Evolutionary conservation across 2,797 vertebrate genomes (phyloP).

Genomic region (Ambastaia sidthimunki): DNA sequence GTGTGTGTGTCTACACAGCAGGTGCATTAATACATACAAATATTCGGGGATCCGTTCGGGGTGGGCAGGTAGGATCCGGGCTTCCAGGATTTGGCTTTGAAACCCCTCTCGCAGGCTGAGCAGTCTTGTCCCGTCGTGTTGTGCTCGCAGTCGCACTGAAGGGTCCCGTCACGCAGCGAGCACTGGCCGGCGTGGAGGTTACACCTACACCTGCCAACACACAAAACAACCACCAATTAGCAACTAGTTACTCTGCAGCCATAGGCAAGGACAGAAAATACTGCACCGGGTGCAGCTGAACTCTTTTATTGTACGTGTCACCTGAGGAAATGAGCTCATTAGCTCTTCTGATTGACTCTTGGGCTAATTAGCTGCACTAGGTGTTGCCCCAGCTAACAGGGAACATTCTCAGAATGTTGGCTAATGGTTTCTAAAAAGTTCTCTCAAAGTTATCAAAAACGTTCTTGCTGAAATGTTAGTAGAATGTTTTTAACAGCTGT

Average conservation of each 20-base stretch:
- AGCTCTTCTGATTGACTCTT: constrained; percentile 46
- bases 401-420: too few relatives aligned
- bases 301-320: constrained; percentile 41
- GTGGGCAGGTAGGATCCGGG: constrained; percentile 90
- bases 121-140: constrained; percentile 93
- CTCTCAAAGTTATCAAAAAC: too few relatives aligned
- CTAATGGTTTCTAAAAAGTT: too few relatives aligned
- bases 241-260: constrained; percentile 23
- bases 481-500: too few relatives aligned
- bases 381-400: background rate
- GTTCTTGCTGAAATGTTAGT: too few relatives aligned
- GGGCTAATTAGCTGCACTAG: constrained; percentile 47
- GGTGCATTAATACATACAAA: constrained; percentile 78
- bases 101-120: constrained; percentile 83
- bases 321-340: constrained; percentile 56
- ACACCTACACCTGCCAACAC: constrained; percentile 87
- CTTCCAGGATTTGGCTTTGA: constrained; percentile 85
- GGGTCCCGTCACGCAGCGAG: constrained; percentile 80
- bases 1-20: background rate
- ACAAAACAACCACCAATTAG: constrained; percentile 49
- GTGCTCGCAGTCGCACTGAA: constrained; percentile 93
- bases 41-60: constrained; percentile 87
- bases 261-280: constrained; percentile 51
- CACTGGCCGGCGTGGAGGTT: constrained; percentile 90
- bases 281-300: constrained; percentile 19